Percentiles rank a stretch among this genome's conserved stretches.
phyloP scores from a whole-genome alignment of 2,113 vertebrate species.

The Erpornis zantholeuca region DNA sequence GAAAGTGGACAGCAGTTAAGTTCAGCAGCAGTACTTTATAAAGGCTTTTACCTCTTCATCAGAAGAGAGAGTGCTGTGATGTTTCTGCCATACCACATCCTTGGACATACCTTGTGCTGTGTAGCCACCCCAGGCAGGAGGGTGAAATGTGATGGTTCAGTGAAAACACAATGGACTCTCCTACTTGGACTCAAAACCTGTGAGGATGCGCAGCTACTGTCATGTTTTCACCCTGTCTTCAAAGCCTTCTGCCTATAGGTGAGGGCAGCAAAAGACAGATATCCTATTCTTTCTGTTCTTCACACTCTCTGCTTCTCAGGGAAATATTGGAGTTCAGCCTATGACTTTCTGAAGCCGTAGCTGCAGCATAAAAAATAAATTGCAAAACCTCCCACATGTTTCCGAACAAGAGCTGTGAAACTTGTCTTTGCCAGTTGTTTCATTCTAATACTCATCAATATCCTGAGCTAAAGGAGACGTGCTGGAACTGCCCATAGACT shows the following conservation, averaged over 20 bases:
- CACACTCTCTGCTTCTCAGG: not conserved
- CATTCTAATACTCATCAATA: not conserved
- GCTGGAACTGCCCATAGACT: not conserved
- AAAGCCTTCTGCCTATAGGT: not conserved
- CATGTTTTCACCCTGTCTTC: not conserved
- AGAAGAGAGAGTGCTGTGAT: not conserved
- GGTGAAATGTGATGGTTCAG: not conserved
- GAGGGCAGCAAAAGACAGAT: not conserved
- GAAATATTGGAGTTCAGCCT: not conserved
- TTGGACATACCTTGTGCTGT: not conserved
- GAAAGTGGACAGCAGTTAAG: not conserved
- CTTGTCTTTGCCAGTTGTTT: not conserved
- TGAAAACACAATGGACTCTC: not conserved
- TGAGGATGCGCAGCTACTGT: not conserved
- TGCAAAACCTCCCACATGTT: not conserved
- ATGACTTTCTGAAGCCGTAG: not conserved
- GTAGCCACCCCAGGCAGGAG: not conserved
- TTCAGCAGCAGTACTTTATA: not conserved
- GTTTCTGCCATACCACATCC: not conserved
- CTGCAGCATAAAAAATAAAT: constrained; percentile 10
- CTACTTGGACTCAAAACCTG: not conserved
- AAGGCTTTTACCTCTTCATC: not conserved
- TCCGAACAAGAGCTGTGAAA: not conserved
- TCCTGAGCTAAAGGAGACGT: not conserved
- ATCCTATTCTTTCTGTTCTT: not conserved